Evolutionary conservation across 2,113 vertebrate genomes (phyloP), one percentile per base, ranked within the genome.

Genomic region (Mustela lutreola): DNA sequence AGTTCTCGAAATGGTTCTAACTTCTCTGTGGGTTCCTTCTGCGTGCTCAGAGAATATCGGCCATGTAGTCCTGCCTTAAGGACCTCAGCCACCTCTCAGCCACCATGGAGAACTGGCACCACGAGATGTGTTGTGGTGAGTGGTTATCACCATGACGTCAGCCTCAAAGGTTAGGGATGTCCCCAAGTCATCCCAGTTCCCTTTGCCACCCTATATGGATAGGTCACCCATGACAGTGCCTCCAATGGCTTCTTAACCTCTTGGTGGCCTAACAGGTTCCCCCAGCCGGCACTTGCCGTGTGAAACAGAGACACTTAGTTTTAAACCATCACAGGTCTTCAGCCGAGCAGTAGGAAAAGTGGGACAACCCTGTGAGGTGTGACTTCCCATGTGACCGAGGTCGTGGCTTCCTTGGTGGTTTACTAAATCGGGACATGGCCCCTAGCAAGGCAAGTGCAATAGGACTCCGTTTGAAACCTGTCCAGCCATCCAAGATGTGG

Each of bases 101-200:
- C 58, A 58, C 58, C 58, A 12, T 0, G 0, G 63, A 94, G 90
- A 97, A 93, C n/a, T 28, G n/a, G 83, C 45, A 88, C 94, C 95
- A 95, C 28, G 18, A 96, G 94, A 90, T 71, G 85, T 33, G 4
- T 15, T 87, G 92, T 75, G 95, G 95, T 65, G 7, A 95, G 84
- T 48, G 95, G 92, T 89, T 91, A 91, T 89, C 19, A 42, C 45
- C 21, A 5, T 98, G 97, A 97, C 90, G 18, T 97, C 96, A 97
- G 93, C 89, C 76, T 94, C 89, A 97, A 98, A 98, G 97, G 97
- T 98, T 97, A 97, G 98, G 98, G 97, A 92, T 97, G 97, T 97
- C 98, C 98, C 97, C 97, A 88, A 73, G 60, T 33, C 62, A 94
- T 96, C 95, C 95, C 96, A 97, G 97, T 98, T 98, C 97, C 97